Evolutionary conservation across 2,113 vertebrate species (phyloP), one percentile per base, ranked within the genome.

Genomic region (Neofelis nebulosa): DNA sequence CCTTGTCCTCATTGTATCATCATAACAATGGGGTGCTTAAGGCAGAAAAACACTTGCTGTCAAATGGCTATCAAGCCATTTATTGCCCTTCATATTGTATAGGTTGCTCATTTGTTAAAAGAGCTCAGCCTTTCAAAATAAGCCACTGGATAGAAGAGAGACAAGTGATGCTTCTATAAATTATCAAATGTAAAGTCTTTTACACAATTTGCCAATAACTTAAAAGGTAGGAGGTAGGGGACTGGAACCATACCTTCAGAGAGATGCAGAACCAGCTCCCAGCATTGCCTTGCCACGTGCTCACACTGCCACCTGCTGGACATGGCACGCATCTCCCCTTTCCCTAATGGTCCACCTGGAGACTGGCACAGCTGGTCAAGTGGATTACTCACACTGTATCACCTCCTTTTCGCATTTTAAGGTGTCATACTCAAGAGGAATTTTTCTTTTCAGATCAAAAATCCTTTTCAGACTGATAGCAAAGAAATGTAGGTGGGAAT

Each of bases 271-370:
- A 96, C 65, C 69, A 68, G 69, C 91, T 96, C 93, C 87, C 55
- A 16, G 61, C 27, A 50, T 8, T n/a, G 31, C 76, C 33, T 16
- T 92, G 84, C 29, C 6, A 0, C 48, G 85, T 92, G 91, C 94
- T 97, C 94, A 89, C 95, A 95, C 98, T 99, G 99, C 99, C 99
- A 99, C 98, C 99, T 99, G 96, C 96, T 99, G 99, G 98, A 92
- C 65, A 63, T 89, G 23, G 15, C 7, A 50, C 50, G 1, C 82
- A 50, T 89, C 33, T 63, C 82, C 9, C 5, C 89, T 79, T 11
- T 4, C 7, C 80, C n/a, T 45, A 48, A 61, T 2, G 15, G 16
- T 89, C 71, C 50, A 31, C 93, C 89, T 55, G 9, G 95, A 95
- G 31, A 25, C 10, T 7, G 3, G 48, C 80, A 65, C 86, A 41